phyloP scores from a whole-genome alignment of 2,888 invertebrate species.

The Eremobia ochroleuca region DNA sequence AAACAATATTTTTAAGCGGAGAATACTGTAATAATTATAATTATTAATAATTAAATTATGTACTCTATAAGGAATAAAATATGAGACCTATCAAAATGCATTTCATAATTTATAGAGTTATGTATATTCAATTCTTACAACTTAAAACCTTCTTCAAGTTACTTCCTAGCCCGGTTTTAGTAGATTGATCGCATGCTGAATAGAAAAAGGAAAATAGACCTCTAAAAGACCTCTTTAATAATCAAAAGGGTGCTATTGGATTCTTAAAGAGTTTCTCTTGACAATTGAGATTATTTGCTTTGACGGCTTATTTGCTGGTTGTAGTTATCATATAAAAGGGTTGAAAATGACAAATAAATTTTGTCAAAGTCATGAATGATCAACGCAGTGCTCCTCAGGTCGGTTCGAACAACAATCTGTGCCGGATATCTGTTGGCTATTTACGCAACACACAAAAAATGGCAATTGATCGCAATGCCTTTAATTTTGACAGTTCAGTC shows the following conservation, averaged over 20 bases:
- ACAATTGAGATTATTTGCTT: neutral
- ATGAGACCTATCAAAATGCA: neutral
- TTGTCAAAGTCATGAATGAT: neutral
- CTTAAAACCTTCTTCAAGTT: conserved; percentile 25
- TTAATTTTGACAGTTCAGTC: neutral
- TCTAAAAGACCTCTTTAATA: conserved; percentile 9
- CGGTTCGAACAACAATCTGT: neutral
- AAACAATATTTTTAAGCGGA: neutral
- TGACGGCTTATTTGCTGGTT: neutral
- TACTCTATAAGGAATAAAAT: neutral
- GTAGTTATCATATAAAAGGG: neutral
- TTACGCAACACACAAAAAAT: neutral
- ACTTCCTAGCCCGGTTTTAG: conserved; percentile 27
- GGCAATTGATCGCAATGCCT: neutral
- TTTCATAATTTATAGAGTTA: no score
- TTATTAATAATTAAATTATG: no score
- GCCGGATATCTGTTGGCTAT: neutral
- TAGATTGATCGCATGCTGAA: conserved; percentile 37
- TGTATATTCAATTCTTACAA: conserved; percentile 10
- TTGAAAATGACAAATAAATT: neutral
- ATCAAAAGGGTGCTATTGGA: conserved; percentile 4
- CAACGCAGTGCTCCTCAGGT: neutral
- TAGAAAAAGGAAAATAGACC: conserved; percentile 22
- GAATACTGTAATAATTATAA: no score
- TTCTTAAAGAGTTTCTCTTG: conserved; percentile 10